Evolutionary conservation across 1,140 invertebrate species (phyloP).

Genomic region (Nylanderia fulva): DNA sequence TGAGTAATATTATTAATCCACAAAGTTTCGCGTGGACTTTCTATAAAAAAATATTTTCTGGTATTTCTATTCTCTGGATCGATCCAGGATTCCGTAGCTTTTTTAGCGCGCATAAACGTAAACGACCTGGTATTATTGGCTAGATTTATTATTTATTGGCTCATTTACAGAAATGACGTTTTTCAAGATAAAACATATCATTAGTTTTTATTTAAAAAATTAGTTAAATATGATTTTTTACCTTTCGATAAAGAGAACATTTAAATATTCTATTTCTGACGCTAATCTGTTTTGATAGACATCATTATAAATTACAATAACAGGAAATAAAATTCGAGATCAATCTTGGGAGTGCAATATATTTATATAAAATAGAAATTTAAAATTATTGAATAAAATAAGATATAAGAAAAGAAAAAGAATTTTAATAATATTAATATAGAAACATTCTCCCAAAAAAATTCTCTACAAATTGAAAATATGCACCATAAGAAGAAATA

Average conservation of each 20-base stretch:
- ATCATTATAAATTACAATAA: background rate
- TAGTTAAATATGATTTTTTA: background rate
- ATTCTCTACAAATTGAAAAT: background rate
- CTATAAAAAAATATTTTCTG: constrained; percentile 40
- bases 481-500: too few species aligned
- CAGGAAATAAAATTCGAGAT: background rate
- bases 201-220: constrained; percentile 17
- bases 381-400: background rate
- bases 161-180: constrained; percentile 22
- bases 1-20: constrained; percentile 14
- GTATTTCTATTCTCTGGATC: background rate
- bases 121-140: constrained; percentile 23
- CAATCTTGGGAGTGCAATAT: background rate
- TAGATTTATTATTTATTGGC: too few species aligned
- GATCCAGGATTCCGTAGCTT: constrained; percentile 27
- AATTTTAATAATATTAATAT: background rate
- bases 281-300: background rate
- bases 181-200: constrained; percentile 20
- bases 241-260: background rate
- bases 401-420: background rate
- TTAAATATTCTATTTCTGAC: background rate
- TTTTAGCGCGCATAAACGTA: constrained; percentile 4
- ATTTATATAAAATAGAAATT: background rate
- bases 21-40: constrained; percentile 19
- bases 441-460: background rate